Percentiles rank a stretch among this genome's conserved stretches.
phyloP scores from a whole-genome alignment of 2,888 invertebrate species.

The Drosophila ezoana region DNA sequence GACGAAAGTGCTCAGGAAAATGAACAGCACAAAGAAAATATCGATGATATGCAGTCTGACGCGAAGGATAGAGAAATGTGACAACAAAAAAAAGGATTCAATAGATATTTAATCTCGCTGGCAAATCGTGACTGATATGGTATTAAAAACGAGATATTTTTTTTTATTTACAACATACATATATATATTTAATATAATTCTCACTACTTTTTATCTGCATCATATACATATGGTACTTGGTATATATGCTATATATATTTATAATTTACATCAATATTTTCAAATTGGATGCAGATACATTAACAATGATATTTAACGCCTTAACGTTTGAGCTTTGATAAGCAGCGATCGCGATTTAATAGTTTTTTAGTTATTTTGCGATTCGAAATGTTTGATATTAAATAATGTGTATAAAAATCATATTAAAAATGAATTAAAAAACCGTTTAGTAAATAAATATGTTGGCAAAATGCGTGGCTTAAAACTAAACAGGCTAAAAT shows the following conservation, averaged over 20 bases:
- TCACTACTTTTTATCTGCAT: slow-evolving; percentile 25
- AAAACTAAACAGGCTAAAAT: slow-evolving; percentile 59
- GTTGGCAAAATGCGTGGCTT: slow-evolving; percentile 57
- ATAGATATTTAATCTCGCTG: neutral
- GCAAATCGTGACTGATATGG: neutral
- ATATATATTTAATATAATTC: slow-evolving; percentile 49
- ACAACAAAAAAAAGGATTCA: neutral
- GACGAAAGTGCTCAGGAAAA: neutral
- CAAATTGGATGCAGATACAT: slow-evolving; percentile 46
- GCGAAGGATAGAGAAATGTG: neutral
- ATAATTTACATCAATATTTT: slow-evolving; percentile 54
- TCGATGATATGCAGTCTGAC: neutral
- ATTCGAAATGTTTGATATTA: slow-evolving; percentile 16
- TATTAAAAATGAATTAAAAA: slow-evolving; percentile 28
- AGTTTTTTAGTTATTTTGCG: slow-evolving; percentile 15
- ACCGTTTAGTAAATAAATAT: slow-evolving; percentile 63
- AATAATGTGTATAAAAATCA: slow-evolving; percentile 15
- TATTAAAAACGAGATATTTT: slow-evolving; percentile 35
- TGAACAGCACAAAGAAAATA: slow-evolving; percentile 1
- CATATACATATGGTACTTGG: slow-evolving; percentile 5
- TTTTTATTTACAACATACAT: slow-evolving; percentile 60
- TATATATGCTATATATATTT: slow-evolving; percentile 16
- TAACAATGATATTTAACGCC: slow-evolving; percentile 68
- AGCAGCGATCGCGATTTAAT: slow-evolving; percentile 34
- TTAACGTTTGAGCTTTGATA: slow-evolving; percentile 38